phyloP scores from a whole-genome alignment of 2,113 vertebrate species.

The Chaenogobius annularis region DNA sequence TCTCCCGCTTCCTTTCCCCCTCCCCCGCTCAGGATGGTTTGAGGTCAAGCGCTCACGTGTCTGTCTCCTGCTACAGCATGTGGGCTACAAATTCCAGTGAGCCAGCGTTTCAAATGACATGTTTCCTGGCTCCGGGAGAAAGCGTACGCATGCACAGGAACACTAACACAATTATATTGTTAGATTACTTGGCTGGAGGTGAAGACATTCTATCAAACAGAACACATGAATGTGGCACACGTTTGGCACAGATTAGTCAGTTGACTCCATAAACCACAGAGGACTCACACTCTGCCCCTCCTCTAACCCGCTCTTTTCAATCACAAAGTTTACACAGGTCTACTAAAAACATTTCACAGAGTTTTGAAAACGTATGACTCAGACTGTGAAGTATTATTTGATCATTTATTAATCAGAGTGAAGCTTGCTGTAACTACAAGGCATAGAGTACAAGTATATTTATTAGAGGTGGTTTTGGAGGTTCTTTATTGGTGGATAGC shows the following conservation, averaged over 20 bases:
- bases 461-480: too few relatives aligned
- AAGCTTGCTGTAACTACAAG: neutral
- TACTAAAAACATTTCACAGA: neutral
- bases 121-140: conserved; percentile 63
- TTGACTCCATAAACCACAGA: neutral
- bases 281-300: neutral
- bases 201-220: conserved; percentile 5
- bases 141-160: neutral
- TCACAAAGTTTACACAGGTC: neutral
- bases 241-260: neutral
- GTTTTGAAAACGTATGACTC: neutral
- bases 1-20: neutral
- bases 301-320: neutral
- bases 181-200: neutral
- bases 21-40: conserved; percentile 56
- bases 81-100: conserved; percentile 72
- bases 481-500: too few relatives aligned
- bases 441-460: too few relatives aligned
- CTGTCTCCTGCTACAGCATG: conserved; percentile 66
- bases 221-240: neutral
- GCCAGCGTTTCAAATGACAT: conserved; percentile 72
- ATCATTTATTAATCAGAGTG: too few relatives aligned
- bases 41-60: conserved; percentile 72
- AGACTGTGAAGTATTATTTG: neutral
- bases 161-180: conserved; percentile 15